A percentile compares a stretch with the other conserved stretches of the same genome.
phyloP scores from a whole-genome alignment of 1,140 invertebrate genomes.

The Microvelia longipes region DNA sequence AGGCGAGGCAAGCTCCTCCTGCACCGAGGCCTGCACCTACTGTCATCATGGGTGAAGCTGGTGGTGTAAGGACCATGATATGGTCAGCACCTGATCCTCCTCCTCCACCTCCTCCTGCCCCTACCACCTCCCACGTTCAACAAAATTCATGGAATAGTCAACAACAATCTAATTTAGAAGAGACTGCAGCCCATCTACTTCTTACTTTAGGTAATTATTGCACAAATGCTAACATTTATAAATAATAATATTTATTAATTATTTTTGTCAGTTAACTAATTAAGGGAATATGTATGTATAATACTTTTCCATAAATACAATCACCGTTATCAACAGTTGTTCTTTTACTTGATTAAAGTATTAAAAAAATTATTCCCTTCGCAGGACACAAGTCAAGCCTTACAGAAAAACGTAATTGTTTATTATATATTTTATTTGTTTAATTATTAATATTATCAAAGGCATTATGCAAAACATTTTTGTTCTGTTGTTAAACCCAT shows the following conservation, averaged over 20 bases:
- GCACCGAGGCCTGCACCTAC: conserved; percentile 51
- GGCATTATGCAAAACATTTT: too few species aligned
- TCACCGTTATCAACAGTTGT: too few species aligned
- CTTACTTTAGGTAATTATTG: conserved; percentile 57
- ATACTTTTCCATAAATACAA: too few species aligned
- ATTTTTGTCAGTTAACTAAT: not conserved
- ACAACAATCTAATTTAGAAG: conserved; percentile 38
- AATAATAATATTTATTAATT: not conserved
- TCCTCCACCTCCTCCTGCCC: conserved; percentile 36
- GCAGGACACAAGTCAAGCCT: too few species aligned
- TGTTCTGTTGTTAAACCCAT: too few species aligned
- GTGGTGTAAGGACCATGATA: conserved; percentile 78
- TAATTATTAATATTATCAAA: too few species aligned
- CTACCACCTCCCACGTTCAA: conserved; percentile 11
- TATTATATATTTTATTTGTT: too few species aligned
- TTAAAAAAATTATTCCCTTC: too few species aligned
- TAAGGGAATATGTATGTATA: too few species aligned
- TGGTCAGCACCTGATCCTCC: conserved; percentile 47
- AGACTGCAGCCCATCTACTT: conserved; percentile 64
- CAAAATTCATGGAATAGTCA: conserved; percentile 10
- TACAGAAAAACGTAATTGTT: too few species aligned
- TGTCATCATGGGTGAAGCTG: conserved; percentile 79
- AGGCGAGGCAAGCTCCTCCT: not conserved
- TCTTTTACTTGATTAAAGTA: too few species aligned
- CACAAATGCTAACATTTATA: too few species aligned